Evolutionary conservation across 2,888 invertebrate genomes (phyloP).

Genomic region (Chloroclysta siterata): DNA sequence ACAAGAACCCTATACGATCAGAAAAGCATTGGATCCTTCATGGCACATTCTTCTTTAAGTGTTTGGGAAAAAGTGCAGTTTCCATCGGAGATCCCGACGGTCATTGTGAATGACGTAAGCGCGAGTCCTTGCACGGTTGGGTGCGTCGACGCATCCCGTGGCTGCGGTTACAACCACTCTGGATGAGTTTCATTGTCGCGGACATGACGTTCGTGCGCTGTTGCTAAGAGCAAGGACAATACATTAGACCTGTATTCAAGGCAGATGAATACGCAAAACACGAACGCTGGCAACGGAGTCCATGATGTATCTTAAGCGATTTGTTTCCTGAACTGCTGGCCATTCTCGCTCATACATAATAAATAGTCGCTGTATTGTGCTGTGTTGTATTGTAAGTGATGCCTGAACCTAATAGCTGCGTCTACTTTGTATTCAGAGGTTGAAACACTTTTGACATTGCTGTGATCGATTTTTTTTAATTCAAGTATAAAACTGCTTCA

Average conservation of each 20-base stretch:
- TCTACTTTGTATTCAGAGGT: conserved; percentile 4
- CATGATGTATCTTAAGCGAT: conserved; percentile 31
- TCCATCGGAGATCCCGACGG: conserved; percentile 47
- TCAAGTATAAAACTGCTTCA: not conserved
- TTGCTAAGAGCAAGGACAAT: conserved; percentile 65
- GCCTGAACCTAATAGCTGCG: not conserved
- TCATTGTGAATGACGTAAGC: conserved; percentile 67
- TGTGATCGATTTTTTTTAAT: not conserved
- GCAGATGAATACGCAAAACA: conserved; percentile 39
- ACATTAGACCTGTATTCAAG: conserved; percentile 44
- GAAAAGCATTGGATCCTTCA: conserved; percentile 34
- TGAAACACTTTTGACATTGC: not conserved
- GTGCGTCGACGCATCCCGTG: conserved; percentile 73
- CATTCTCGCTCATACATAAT: conserved; percentile 29
- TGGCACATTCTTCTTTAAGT: conserved; percentile 46
- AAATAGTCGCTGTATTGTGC: conserved; percentile 24
- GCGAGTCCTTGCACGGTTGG: conserved; percentile 79
- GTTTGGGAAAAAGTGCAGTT: conserved; percentile 50
- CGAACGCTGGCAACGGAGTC: conserved; percentile 31
- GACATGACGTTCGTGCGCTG: conserved; percentile 63
- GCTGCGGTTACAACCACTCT: conserved; percentile 77
- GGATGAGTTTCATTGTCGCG: conserved; percentile 77
- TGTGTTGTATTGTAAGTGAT: not conserved
- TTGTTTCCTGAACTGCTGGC: conserved; percentile 29
- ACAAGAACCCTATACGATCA: conserved; percentile 43